phyloP scores from a whole-genome alignment of 2,113 vertebrate genomes.

The Aspidoscelis tigris region DNA sequence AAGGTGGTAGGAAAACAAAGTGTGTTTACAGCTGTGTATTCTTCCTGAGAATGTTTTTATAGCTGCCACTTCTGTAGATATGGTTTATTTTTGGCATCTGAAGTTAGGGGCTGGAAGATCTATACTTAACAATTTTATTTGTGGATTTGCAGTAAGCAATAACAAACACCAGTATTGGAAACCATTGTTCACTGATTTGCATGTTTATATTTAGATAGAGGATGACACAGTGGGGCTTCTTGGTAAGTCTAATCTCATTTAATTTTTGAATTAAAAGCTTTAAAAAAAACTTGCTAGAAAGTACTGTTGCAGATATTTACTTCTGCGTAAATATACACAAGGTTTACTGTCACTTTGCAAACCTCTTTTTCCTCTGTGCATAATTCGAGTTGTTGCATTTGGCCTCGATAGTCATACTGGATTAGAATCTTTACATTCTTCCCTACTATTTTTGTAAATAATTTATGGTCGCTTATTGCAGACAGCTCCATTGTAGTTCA shows the following conservation, averaged over 20 bases:
- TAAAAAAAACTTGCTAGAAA: not conserved
- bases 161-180: conserved; percentile 22
- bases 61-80: conserved; percentile 38
- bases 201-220: conserved; percentile 28
- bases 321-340: not conserved
- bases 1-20: conserved; percentile 3
- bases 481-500: no score
- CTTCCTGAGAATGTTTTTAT: conserved; percentile 57
- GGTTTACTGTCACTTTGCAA: not conserved
- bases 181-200: conserved; percentile 5
- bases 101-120: conserved; percentile 40
- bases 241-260: not conserved
- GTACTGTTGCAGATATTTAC: not conserved
- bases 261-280: not conserved
- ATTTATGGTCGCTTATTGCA: no score
- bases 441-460: no score
- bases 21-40: conserved; percentile 29
- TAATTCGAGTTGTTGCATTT: not conserved
- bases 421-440: not conserved
- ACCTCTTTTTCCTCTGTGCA: not conserved
- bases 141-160: conserved; percentile 3
- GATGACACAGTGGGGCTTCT: conserved; percentile 50
- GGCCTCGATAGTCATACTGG: not conserved
- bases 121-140: conserved; percentile 20
- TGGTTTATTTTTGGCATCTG: conserved; percentile 50